Evolutionary conservation across 1,140 invertebrate genomes (phyloP).

Genomic region (Holotrichia oblita): DNA sequence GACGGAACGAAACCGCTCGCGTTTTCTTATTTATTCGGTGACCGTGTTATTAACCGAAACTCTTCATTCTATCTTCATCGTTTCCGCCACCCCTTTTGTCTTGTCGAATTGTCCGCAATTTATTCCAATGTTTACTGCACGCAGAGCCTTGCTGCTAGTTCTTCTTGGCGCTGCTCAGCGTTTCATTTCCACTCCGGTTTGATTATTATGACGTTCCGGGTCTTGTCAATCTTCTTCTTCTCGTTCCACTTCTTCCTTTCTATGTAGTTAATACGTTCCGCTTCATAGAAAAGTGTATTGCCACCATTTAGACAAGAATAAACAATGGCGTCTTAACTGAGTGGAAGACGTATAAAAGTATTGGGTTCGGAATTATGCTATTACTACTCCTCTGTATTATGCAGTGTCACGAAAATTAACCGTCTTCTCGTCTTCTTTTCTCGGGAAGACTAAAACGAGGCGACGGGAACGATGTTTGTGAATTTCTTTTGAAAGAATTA

Average conservation of each 20-base stretch:
- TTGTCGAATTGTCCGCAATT: conserved; percentile 39
- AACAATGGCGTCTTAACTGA: neutral
- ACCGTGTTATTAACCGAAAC: conserved; percentile 39
- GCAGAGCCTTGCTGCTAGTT: neutral
- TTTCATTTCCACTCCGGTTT: conserved; percentile 15
- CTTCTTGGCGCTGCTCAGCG: neutral
- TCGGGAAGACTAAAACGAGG: neutral
- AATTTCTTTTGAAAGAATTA: conserved; percentile 1
- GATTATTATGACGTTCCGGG: conserved; percentile 26
- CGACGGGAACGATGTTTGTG: conserved; percentile 20
- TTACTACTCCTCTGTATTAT: conserved; percentile 26
- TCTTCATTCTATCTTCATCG: neutral
- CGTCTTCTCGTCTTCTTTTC: neutral
- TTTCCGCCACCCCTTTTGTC: conserved; percentile 22
- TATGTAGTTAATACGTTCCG: neutral
- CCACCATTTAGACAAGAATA: conserved; percentile 24
- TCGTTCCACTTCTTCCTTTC: neutral
- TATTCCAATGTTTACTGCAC: conserved; percentile 37
- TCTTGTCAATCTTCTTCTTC: conserved; percentile 23
- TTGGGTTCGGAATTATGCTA: conserved; percentile 19
- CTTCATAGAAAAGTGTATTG: conserved; percentile 4
- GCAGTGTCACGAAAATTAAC: conserved; percentile 33
- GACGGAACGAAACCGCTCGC: conserved; percentile 4
- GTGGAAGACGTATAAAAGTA: neutral
- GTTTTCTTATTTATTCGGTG: conserved; percentile 40